Evolutionary conservation across 2,888 invertebrate species (phyloP).

Genomic region (Hylaea fasciaria): DNA sequence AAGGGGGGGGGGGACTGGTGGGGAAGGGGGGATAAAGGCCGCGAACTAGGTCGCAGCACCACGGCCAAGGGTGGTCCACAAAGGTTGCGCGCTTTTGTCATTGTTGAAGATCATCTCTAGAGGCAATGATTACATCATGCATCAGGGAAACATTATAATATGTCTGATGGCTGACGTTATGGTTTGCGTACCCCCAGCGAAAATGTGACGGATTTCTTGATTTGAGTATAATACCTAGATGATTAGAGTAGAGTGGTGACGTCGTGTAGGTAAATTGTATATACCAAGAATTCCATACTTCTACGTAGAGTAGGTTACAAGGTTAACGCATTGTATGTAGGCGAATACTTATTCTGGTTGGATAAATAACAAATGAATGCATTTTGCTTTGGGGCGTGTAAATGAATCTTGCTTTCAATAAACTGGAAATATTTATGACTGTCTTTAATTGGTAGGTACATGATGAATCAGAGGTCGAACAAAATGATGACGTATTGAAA

Average conservation of each 20-base stretch:
- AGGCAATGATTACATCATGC: conserved; percentile 28
- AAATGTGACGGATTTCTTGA: too few relatives aligned
- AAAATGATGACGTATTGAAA: conserved; percentile 8
- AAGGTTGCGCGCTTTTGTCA: conserved; percentile 77
- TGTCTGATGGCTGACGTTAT: too few relatives aligned
- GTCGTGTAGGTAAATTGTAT: background rate
- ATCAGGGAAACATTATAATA: conserved; percentile 1
- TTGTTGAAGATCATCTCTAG: conserved; percentile 45
- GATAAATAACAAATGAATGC: too few relatives aligned
- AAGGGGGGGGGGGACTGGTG: conserved; percentile 43
- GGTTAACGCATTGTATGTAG: conserved; percentile 23
- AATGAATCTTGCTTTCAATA: background rate
- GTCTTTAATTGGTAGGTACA: conserved; percentile 2
- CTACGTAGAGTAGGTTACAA: conserved; percentile 19
- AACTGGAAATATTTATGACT: background rate
- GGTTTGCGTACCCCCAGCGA: too few relatives aligned
- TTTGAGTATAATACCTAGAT: too few relatives aligned
- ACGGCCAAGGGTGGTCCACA: conserved; percentile 82
- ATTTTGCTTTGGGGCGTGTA: conserved; percentile 5
- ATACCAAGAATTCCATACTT: conserved; percentile 19
- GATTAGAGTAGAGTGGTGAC: too few relatives aligned
- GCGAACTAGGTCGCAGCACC: conserved; percentile 77
- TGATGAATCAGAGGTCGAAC: conserved; percentile 1
- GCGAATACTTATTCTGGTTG: conserved; percentile 25
- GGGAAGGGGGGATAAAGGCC: conserved; percentile 49